These are phyloP conservation scores for Nothura maculosa DNA, from an alignment of 2,797 vertebrate species.

Conservation along the genomic window DNA sequence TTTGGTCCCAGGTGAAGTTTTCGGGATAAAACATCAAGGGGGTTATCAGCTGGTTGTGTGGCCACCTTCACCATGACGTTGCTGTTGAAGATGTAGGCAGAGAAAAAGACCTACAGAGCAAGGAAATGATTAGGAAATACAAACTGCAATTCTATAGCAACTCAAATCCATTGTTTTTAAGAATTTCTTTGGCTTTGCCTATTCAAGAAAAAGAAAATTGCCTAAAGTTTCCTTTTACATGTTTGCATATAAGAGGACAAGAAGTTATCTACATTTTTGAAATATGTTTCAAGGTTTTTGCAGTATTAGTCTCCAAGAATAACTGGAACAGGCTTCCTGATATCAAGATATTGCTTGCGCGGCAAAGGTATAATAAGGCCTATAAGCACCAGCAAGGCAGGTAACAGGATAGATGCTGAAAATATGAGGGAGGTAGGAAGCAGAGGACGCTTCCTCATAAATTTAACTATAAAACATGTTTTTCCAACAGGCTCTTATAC, in stretches of 20 bases:
- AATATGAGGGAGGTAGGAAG: neutral
- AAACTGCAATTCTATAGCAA: neutral
- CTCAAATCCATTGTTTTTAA: neutral
- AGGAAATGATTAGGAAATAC: neutral
- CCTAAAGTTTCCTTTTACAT: neutral
- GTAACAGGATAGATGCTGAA: neutral
- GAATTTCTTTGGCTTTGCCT: neutral
- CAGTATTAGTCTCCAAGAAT: neutral
- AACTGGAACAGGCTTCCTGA: neutral
- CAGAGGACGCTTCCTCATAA: neutral
- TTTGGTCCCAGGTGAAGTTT: constrained; percentile 97
- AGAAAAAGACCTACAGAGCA: constrained; percentile 93
- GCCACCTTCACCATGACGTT: constrained; percentile 99
- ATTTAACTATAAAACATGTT: neutral
- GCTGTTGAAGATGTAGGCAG: constrained; percentile 99
- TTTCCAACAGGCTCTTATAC: neutral
- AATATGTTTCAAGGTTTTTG: no score
- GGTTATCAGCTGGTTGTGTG: constrained; percentile 98
- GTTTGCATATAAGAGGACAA: rapidly evolving
- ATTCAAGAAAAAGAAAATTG: neutral
- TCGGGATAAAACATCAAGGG: constrained; percentile 95
- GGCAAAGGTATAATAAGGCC: neutral
- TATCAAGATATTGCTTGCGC: neutral
- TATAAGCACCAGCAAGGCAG: neutral
- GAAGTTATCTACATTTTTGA: no score